These are phyloP conservation scores for Mayetiola destructor DNA, from an alignment of 2,888 invertebrate genomes.

Conservation along the genomic window DNA sequence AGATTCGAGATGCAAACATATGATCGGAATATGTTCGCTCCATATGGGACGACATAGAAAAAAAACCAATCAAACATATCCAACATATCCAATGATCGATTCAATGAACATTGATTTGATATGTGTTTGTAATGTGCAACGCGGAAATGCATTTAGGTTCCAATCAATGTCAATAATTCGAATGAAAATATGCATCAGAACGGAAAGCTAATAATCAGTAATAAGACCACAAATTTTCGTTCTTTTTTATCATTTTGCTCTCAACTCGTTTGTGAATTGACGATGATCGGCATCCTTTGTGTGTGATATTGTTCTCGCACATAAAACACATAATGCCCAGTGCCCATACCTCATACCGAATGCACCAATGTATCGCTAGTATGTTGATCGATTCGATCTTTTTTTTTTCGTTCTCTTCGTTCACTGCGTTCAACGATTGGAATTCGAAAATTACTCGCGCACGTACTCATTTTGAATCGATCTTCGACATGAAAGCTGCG, in stretches of 20 bases:
- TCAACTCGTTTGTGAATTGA: neutral
- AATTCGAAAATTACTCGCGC: constrained; percentile 11
- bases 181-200: neutral
- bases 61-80: too few species aligned
- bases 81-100: too few species aligned
- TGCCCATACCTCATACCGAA: neutral
- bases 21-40: too few species aligned
- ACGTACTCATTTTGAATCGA: constrained; percentile 1
- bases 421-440: neutral
- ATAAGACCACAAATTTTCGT: neutral
- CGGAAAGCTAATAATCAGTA: constrained; percentile 9
- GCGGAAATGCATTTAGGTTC: neutral
- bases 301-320: neutral
- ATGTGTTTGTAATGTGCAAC: neutral
- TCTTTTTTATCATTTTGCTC: neutral
- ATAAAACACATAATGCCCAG: neutral
- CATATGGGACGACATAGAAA: too few species aligned
- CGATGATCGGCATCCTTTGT: constrained; percentile 1
- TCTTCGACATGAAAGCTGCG: neutral
- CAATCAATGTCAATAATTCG: constrained; percentile 9
- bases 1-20: too few species aligned
- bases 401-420: neutral
- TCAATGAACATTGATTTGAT: neutral
- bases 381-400: too few species aligned
- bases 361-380: neutral